A percentile compares a stretch with the other conserved stretches of the same genome.
Evolutionary conservation across 2,888 invertebrate genomes (phyloP).

Genomic region (Enoplolaimus lenunculus): DNA sequence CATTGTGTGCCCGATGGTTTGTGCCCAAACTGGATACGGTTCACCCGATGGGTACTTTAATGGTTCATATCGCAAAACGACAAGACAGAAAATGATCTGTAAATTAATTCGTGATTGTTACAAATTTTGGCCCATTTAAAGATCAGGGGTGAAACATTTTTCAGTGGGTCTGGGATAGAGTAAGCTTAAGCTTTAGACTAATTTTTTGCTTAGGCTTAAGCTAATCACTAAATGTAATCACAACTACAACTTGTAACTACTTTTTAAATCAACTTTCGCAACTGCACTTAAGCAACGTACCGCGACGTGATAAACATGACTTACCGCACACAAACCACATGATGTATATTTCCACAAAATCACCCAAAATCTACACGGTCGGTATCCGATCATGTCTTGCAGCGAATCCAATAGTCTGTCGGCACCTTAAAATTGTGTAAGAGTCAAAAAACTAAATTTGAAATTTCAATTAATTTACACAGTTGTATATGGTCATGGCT

Average conservation of each 20-base stretch:
- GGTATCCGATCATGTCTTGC: slow-evolving; percentile 64
- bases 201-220: too few relatives aligned
- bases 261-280: too few relatives aligned
- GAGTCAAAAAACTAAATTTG: too few relatives aligned
- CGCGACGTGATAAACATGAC: slow-evolving; percentile 30
- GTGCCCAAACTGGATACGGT: slow-evolving; percentile 64
- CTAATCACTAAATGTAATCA: too few relatives aligned
- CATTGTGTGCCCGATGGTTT: slow-evolving; percentile 63
- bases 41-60: slow-evolving; percentile 54
- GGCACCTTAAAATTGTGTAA: slow-evolving; percentile 42
- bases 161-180: too few relatives aligned
- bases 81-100: slow-evolving; percentile 65
- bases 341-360: slow-evolving; percentile 73
- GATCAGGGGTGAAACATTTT: too few relatives aligned
- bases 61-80: slow-evolving; percentile 62
- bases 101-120: slow-evolving; percentile 34
- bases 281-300: too few relatives aligned
- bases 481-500: too few relatives aligned
- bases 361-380: slow-evolving; percentile 64
- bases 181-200: too few relatives aligned
- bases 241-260: too few relatives aligned
- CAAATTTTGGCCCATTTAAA: too few relatives aligned
- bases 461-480: too few relatives aligned
- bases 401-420: slow-evolving; percentile 62
- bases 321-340: slow-evolving; percentile 64